Base-by-base conservation (phyloP, 2,113 vertebrate genomes). In the Muscicapa adusta region DNA sequence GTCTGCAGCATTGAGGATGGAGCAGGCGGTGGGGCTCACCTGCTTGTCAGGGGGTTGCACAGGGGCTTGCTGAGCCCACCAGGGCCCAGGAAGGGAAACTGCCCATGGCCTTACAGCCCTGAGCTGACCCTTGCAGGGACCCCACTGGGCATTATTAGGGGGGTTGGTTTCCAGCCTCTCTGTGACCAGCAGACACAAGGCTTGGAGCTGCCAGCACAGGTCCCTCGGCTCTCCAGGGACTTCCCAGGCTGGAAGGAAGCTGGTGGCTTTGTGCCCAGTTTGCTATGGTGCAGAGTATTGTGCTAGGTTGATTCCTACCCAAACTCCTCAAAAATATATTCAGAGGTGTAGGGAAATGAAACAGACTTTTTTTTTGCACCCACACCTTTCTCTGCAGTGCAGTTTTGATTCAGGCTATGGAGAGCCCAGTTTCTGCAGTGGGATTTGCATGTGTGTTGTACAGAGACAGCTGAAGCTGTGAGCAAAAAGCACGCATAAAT, bases 401-500 rank as follows among this genome's bases (percentile, higher is more conserved):
- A 67, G 91, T 88, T 93, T 68, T 47, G 68, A 63, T 88, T 40
- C 26, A 56, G 78, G 68, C 88, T 29, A 57, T 66, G 79, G 36
- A 57, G 63, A 83, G 31, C 61, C 28, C 14, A 7, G 68, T 61
- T 81, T n/a, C 90, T 83, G 92, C 93, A 91, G 93, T 67, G 76
- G 90, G 88, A 84, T 90, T 93, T 94, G 67, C 43, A 72, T 71
- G 84, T 54, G 2, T 71, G 74, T 78, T 81, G 83, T 93, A 72
- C 92, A 88, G 85, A 93, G 86, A 53, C 84, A 75, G 91, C 79
- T 91, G 82, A 93, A 94, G 93, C 91, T 89, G 18, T 90, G 91
- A 96, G 96, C 94, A 92, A 97, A 94, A 96, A 92, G 95, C 96
- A 89, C 40, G 80, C 93, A 94, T 91, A 95, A 96, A 95, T 95